Conservation (phyloP, 2,888 invertebrate genomes). For the Micropterix aruncella region DNA sequence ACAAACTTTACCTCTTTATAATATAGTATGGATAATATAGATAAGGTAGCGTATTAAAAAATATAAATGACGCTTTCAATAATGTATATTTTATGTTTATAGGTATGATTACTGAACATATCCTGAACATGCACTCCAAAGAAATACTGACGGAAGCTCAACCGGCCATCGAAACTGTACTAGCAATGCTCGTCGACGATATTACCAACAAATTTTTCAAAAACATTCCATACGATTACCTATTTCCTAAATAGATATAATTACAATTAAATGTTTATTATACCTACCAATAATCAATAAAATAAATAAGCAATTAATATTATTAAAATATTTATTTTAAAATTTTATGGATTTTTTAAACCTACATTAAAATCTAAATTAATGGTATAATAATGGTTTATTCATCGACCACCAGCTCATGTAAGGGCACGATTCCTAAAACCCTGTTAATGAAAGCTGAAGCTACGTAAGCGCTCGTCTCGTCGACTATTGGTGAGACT, state of each 20-base stretch:
- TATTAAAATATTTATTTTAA: conserved; percentile 1
- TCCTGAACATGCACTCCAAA: conserved; percentile 40
- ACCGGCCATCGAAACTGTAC: conserved; percentile 43
- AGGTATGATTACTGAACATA: conserved; percentile 46
- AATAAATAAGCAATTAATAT: neutral
- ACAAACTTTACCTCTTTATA: too few relatives aligned
- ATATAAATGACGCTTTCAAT: neutral
- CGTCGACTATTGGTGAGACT: conserved; percentile 53
- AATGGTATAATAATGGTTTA: conserved; percentile 13
- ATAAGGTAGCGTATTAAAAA: too few relatives aligned
- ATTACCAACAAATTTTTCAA: conserved; percentile 40
- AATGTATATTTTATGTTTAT: conserved; percentile 13
- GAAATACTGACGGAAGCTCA: conserved; percentile 40
- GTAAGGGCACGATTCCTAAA: conserved; percentile 40
- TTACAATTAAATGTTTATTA: too few relatives aligned
- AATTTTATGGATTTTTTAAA: neutral
- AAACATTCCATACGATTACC: conserved; percentile 30
- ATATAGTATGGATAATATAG: too few relatives aligned
- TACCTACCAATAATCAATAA: neutral
- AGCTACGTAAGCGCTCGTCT: conserved; percentile 45
- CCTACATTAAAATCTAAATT: conserved; percentile 4
- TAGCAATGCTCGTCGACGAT: conserved; percentile 42
- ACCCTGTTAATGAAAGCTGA: conserved; percentile 44
- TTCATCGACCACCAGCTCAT: conserved; percentile 37
- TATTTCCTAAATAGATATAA: conserved; percentile 24